These are phyloP conservation scores for Azemiops feae DNA, from an alignment of 2,113 vertebrate species.

Conservation along the genomic window DNA sequence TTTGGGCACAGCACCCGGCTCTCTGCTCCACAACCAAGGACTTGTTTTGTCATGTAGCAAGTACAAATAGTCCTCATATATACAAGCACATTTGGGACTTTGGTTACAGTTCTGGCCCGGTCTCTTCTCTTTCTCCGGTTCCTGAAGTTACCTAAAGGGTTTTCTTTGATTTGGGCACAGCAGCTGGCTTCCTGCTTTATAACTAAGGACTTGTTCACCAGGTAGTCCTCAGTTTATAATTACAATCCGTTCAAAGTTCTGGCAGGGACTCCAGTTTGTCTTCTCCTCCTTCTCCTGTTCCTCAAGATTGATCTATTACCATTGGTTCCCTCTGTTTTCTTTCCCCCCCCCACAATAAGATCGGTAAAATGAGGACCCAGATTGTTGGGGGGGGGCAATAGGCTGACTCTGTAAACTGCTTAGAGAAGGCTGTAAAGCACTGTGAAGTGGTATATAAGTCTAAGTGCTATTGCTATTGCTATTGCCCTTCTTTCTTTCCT, in stretches of 20 bases:
- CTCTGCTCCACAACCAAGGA: not conserved
- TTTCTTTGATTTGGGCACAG: too few species aligned
- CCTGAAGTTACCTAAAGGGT: not conserved
- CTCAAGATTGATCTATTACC: not conserved
- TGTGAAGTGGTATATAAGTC: not conserved
- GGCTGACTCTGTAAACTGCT: not conserved
- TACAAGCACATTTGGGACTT: not conserved
- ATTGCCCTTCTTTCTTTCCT: too few species aligned
- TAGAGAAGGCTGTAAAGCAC: not conserved
- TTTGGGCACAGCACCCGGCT: not conserved
- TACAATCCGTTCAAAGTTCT: not conserved
- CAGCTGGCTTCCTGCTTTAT: too few species aligned
- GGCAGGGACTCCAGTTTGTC: not conserved
- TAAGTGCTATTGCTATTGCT: too few species aligned
- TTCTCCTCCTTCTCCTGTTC: not conserved
- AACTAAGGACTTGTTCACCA: too few species aligned
- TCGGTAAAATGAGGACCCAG: not conserved
- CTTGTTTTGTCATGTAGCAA: too few species aligned
- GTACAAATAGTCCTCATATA: not conserved
- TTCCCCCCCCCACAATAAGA: rapidly evolving
- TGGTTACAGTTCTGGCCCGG: not conserved
- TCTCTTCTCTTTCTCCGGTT: not conserved
- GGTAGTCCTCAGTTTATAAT: not conserved
- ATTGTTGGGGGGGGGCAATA: not conserved
- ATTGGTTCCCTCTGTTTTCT: not conserved